phyloP scores from a whole-genome alignment of 2,888 invertebrate genomes.

The Phaedon cochleariae region DNA sequence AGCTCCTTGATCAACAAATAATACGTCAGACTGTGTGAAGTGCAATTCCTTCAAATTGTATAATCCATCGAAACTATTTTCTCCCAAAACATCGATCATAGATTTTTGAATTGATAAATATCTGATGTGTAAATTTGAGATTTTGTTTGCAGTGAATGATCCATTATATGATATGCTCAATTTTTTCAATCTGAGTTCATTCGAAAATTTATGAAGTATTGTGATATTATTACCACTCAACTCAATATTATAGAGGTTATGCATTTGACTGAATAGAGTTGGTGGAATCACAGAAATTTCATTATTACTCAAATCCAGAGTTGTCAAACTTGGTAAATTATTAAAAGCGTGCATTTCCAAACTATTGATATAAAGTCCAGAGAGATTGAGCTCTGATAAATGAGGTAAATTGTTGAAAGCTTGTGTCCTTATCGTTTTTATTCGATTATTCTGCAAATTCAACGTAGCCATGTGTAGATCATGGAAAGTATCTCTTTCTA shows the following conservation, averaged over 20 bases:
- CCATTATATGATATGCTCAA: constrained; percentile 11
- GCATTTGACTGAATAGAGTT: background rate
- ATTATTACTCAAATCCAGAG: constrained; percentile 21
- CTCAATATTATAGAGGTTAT: background rate
- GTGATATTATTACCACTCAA: background rate
- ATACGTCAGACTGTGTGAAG: constrained; percentile 16
- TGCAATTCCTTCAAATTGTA: constrained; percentile 19
- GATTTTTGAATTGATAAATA: constrained; percentile 18
- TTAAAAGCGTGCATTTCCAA: constrained; percentile 10
- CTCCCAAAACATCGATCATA: constrained; percentile 1
- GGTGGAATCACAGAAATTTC: constrained; percentile 1
- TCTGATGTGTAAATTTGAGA: constrained; percentile 14
- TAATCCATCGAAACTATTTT: constrained; percentile 12
- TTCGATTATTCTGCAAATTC: constrained; percentile 12
- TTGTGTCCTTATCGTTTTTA: constrained; percentile 3
- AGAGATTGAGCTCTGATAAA: constrained; percentile 11
- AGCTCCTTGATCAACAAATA: constrained; percentile 4
- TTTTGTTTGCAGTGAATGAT: background rate
- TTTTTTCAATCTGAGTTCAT: background rate
- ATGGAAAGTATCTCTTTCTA: constrained; percentile 16
- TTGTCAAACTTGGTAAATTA: background rate
- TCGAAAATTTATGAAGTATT: constrained; percentile 1
- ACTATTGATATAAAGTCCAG: background rate
- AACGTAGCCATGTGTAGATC: constrained; percentile 5
- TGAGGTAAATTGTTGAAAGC: constrained; percentile 18